Conservation (phyloP, 1,140 invertebrate genomes). For the Zaprionus capensis region DNA sequence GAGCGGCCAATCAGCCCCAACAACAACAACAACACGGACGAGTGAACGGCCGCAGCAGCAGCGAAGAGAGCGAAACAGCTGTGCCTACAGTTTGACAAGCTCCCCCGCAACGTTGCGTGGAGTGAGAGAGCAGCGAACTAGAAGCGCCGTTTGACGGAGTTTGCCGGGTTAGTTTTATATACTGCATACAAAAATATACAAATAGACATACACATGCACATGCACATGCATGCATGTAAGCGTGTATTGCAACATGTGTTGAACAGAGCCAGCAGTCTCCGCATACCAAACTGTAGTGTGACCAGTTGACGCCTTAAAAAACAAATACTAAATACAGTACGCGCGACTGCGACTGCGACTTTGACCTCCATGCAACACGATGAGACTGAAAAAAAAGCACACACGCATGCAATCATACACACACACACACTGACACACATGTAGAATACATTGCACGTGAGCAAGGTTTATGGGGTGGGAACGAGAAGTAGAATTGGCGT, state of each 20-base stretch:
- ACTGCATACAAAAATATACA: not conserved
- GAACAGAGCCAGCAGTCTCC: constrained; percentile 4
- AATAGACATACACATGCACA: too few relatives aligned
- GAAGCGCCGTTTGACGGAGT: constrained; percentile 59
- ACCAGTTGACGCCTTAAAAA: constrained; percentile 28
- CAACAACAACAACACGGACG: constrained; percentile 59
- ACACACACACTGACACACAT: not conserved
- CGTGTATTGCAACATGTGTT: constrained; percentile 27
- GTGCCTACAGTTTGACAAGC: constrained; percentile 62
- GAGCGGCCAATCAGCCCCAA: constrained; percentile 29
- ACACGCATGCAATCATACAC: constrained; percentile 4
- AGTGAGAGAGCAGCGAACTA: constrained; percentile 23
- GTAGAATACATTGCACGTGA: constrained; percentile 62
- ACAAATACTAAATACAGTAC: constrained; percentile 22
- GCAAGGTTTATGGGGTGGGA: not conserved
- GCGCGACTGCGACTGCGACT: constrained; percentile 17
- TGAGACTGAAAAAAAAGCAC: constrained; percentile 10
- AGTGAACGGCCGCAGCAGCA: constrained; percentile 48
- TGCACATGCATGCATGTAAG: not conserved
- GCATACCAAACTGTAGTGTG: constrained; percentile 37
- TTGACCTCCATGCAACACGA: constrained; percentile 41
- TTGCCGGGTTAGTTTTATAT: constrained; percentile 69
- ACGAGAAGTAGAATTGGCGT: constrained; percentile 6
- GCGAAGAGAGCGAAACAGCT: constrained; percentile 38
- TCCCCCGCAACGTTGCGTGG: constrained; percentile 30